Evolutionary conservation across 1,140 invertebrate genomes (phyloP), one percentile per base, ranked within the genome.

Genomic region (Drosophila carrolli): DNA sequence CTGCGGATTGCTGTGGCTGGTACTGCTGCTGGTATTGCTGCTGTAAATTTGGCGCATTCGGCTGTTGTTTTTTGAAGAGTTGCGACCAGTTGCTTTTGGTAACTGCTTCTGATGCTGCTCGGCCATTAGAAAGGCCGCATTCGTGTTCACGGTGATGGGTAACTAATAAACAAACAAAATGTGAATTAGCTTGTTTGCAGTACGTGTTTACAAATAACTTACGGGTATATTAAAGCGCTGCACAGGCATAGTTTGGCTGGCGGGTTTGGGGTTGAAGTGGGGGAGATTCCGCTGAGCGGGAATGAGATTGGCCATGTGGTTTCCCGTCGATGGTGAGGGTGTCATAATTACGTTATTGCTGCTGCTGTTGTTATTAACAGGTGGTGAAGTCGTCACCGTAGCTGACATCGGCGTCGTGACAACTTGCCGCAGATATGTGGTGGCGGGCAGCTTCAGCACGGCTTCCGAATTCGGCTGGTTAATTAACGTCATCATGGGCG

Each of bases 161-260:
- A 89, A 56, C 85, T 90, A 19, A 6, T 29, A 46, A 9, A 0
- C 1, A 44, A 3, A 7, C 38, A 4, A 14, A 29, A 41, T 4
- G 7, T 29, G 4, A 40, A 19, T 53, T 10, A 53, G 50, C 16
- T 19, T 8, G 40, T 10, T 44, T 9, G 41, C 16, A 11, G 11
- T 5, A 23, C 1, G 16, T 5, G 1, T 19, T 37, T 48, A 19
- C 32, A 38, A n/a, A n/a, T n/a, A 4, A 67, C 70, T 84, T 50
- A 89, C 84, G 6, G 80, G 80, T 48, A 89, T 75, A 51, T 84
- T 90, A 23, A 73, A 89, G 4, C 78, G 84, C 35, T 71, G 84
- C 19, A 89, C 47, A 13, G 76, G 27, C n/a, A 68, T 46, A 1
- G 61, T 29, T 2, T 77, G 77, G 6, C 14, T 7, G 6, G 10